These are phyloP conservation scores for Pseudomyrmex pallidus DNA, from an alignment of 1,140 invertebrate species.

Conservation along the genomic window DNA sequence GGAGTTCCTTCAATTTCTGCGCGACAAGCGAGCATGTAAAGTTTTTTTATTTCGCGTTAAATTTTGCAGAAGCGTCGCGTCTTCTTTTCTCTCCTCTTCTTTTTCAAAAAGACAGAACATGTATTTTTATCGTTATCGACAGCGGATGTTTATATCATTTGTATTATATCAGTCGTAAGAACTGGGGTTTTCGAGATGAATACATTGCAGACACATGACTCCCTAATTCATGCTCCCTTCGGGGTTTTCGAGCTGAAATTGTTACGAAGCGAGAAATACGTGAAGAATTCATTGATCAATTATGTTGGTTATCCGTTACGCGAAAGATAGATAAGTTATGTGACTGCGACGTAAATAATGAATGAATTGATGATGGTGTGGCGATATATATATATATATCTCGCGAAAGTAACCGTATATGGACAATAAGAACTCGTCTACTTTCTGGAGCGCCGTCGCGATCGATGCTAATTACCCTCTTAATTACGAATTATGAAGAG, in stretches of 20 bases:
- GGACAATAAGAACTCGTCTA: not conserved
- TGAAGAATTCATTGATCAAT: conserved; percentile 22
- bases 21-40: not conserved
- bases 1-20: conserved; percentile 21
- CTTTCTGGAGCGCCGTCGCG: not conserved
- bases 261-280: not conserved
- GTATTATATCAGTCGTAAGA: no score
- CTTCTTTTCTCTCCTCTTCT: not conserved
- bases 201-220: not conserved
- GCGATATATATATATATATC: not conserved
- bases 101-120: not conserved
- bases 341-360: conserved; percentile 16
- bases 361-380: conserved; percentile 23
- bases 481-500: conserved; percentile 71
- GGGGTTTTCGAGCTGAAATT: not conserved
- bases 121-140: not conserved
- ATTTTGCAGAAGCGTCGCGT: not conserved
- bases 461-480: conserved; percentile 73
- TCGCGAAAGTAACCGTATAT: conserved; percentile 46
- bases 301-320: not conserved
- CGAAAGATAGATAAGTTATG: not conserved
- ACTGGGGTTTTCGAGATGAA: not conserved
- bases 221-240: not conserved
- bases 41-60: conserved; percentile 5
- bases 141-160: not conserved